Evolutionary conservation across 2,888 invertebrate species (phyloP).

Genomic region (Callinectes sapidus): DNA sequence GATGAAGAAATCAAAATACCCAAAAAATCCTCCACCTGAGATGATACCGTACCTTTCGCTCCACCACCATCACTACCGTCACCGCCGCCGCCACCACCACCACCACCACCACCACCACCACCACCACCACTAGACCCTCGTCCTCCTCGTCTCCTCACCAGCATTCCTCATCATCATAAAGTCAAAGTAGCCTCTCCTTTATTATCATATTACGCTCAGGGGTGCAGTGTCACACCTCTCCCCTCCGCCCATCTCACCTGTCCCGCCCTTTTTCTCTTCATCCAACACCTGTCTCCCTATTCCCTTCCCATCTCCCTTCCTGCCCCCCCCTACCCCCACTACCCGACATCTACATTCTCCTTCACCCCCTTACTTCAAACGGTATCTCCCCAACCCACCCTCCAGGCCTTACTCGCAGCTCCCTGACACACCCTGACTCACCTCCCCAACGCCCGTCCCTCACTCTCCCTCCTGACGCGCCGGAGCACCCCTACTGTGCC

Average conservation of each 20-base stretch:
- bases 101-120: background rate
- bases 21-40: background rate
- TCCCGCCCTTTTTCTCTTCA: background rate
- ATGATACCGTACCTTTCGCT: background rate
- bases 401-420: background rate
- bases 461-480: background rate
- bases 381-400: background rate
- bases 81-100: no score
- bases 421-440: background rate
- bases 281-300: background rate
- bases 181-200: background rate
- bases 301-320: background rate
- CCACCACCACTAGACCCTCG: background rate
- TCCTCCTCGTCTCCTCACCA: background rate
- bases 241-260: conserved; percentile 13
- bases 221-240: conserved; percentile 19
- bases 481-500: background rate
- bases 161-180: background rate
- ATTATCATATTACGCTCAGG: conserved; percentile 18
- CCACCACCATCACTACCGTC: no score
- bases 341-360: background rate
- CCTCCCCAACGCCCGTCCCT: background rate
- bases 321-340: no score
- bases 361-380: background rate
- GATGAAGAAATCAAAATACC: background rate